phyloP scores from a whole-genome alignment of 2,888 invertebrate species.

The Aspidiotus destructor region DNA sequence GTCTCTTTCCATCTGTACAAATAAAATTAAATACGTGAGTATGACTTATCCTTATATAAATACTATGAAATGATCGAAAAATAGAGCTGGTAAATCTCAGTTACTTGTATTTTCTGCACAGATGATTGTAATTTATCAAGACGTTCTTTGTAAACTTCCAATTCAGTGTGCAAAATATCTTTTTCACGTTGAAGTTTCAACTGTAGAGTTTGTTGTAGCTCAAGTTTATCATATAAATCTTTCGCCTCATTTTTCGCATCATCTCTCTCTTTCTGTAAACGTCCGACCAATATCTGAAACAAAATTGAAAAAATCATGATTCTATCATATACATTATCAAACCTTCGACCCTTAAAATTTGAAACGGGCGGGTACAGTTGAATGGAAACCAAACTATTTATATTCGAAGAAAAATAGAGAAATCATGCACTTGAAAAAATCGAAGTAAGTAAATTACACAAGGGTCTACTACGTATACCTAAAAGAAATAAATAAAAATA shows the following conservation, averaged over 20 bases:
- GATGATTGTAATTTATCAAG: constrained; percentile 78
- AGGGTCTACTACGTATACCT: too few species aligned
- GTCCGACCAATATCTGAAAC: constrained; percentile 57
- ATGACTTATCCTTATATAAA: neutral
- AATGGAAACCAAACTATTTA: too few species aligned
- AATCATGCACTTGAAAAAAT: too few species aligned
- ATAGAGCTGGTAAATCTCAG: too few species aligned
- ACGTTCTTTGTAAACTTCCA: constrained; percentile 75
- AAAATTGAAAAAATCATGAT: neutral
- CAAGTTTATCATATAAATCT: constrained; percentile 69
- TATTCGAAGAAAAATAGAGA: too few species aligned
- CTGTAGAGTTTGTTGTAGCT: constrained; percentile 69
- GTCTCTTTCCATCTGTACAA: constrained; percentile 66
- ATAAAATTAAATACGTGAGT: neutral
- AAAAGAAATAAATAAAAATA: too few species aligned
- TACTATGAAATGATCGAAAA: too few species aligned
- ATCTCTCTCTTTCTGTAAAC: constrained; percentile 83
- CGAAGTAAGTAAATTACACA: too few species aligned
- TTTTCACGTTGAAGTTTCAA: constrained; percentile 73
- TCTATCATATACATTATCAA: too few species aligned
- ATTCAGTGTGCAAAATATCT: constrained; percentile 73
- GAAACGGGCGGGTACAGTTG: too few species aligned
- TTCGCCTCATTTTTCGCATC: constrained; percentile 69
- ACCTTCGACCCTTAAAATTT: too few species aligned
- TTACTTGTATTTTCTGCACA: constrained; percentile 72